These are phyloP conservation scores for Cnemophilus loriae DNA, from an alignment of 2,113 vertebrate genomes.

Conservation along the genomic window DNA sequence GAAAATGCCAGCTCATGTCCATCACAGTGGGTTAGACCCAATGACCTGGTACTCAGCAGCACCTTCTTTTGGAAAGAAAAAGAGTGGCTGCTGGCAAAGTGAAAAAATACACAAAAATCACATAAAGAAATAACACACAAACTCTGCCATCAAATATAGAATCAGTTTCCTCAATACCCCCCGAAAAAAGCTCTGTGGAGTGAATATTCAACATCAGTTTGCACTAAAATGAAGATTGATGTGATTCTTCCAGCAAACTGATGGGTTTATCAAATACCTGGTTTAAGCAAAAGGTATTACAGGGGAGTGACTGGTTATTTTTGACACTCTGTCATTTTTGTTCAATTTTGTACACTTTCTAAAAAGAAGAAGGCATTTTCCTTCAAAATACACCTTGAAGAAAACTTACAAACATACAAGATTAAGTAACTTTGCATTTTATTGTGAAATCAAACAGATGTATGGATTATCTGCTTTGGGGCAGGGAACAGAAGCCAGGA, in stretches of 20 bases:
- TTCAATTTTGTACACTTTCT: not conserved
- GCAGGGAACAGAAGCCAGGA: not conserved
- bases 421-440: not conserved
- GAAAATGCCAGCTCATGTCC: not conserved
- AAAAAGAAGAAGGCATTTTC: not conserved
- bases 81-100: not conserved
- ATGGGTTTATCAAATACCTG: not conserved
- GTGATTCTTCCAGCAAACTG: not conserved
- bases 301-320: not conserved
- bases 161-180: not conserved
- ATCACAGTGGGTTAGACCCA: not conserved
- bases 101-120: not conserved
- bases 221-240: not conserved
- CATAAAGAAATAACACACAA: not conserved
- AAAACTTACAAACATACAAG: not conserved
- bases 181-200: not conserved
- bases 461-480: not conserved
- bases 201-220: not conserved
- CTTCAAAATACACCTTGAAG: not conserved
- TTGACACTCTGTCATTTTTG: not conserved
- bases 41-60: too few species aligned
- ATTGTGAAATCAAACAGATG: not conserved
- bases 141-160: rapidly evolving
- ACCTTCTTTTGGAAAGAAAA: not conserved
- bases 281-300: not conserved